Evolutionary conservation across 2,888 invertebrate species (phyloP), one percentile per base, ranked within the genome.

Genomic region (Enchytraeus crypticus): DNA sequence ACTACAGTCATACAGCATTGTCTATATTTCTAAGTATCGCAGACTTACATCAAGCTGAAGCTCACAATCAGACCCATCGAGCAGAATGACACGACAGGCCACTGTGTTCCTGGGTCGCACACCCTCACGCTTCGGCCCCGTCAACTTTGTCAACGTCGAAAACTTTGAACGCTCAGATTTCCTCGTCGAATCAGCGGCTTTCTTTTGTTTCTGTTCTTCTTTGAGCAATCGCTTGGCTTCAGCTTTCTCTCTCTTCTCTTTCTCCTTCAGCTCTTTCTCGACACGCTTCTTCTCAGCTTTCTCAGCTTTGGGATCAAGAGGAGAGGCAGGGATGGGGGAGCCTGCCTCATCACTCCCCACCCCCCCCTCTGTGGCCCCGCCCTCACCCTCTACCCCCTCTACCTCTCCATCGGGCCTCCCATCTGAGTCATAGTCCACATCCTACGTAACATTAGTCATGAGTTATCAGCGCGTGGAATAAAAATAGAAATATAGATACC

Each of bases 41-140:
- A n/a, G n/a, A 45, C 63, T 57, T 80, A 89, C 89, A 77, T 92
- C 92, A 68, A 91, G 86, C 66, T 87, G 85, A 60, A 90, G 84
- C 73, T 92, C 90, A 81, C 88, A 84, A 58, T 86, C 83, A 64
- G 87, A 87, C 62, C 91, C 92, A 81, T 93, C 92, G 59, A 92
- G 84, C 73, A 92, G 84, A 64, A 87, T 86, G 66, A 93, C 84
- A 73, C 86, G 85, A 62, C 88, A 87, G 11, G 26, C 11, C 4
- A 49, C 33, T 30, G 43, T 57, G 2, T 33, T 32, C 34, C 59
- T 59, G 1, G 57, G 57, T 14, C 53, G 43, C 11, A 53, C 57
- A 18, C 58, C 58, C 18, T n/a, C 34, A 27, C 33, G 26, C 34
- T 55, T 60, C 26, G 18, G n/a, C 21, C 5, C 11, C 11, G 34